Base-by-base conservation (phyloP, 2,888 invertebrate genomes). In the Pecten maximus region DNA sequence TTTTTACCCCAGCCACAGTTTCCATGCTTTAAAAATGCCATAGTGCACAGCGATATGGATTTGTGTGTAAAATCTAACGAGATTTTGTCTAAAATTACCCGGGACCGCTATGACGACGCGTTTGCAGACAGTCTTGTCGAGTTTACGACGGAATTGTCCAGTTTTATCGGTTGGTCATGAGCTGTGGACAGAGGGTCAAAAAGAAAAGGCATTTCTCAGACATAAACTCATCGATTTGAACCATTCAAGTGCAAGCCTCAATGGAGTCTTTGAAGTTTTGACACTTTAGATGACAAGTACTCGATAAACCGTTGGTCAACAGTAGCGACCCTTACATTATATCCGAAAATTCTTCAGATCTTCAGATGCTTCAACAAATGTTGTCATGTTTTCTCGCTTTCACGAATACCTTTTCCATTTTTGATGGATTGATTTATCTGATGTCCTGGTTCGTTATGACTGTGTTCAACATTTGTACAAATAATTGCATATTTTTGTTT, bases 151-250 rank as follows among this genome's bases (percentile, higher is more conserved):
- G 74, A 28, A 35, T 35, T 28, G 74, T 74, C 74, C 74, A 35
- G 74, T 74, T 74, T 74, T 74, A 74, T 74, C 74, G 74, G 28
- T 1, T 8, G 23, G 35, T 35, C 74, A 74, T 74, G 74, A 74
- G 74, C 74, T 74, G 74, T 74, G 74, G 74, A 74, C 35, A 12
- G 74, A 74, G 35, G 74, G 74, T 74, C 74, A 74, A 74, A 28
- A 28, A 35, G 74, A 74, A 35, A 74, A 23, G 74, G 74, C 23
- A 74, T 74, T 74, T 74, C 74, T 74, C 74, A 74, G 10, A 28
- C 74, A 74, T 74, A 28, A 28, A 28, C 8, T 74, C 74, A 35
- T 35, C 35, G 35, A 74, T 74, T 28, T 74, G 35, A 2, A 74
- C 35, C 35, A 74, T 74, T 74, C 74, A 74, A 1, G 74, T 28